Percentiles rank a stretch among this genome's conserved stretches.
phyloP scores from a whole-genome alignment of 2,797 vertebrate species.

The Onychomys torridus region DNA sequence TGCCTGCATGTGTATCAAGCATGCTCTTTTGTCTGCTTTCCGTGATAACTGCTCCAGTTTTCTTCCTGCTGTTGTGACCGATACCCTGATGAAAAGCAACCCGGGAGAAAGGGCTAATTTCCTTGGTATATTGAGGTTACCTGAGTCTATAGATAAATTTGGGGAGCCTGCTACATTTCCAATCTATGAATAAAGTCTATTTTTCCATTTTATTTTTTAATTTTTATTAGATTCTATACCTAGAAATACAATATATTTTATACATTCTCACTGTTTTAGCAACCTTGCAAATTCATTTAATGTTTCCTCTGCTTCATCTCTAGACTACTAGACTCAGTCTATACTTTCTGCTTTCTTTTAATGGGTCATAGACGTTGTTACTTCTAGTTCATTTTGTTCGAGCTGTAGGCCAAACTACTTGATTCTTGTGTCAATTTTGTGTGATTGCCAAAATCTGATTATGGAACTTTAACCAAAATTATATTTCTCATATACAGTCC shows the following conservation, averaged over 20 bases:
- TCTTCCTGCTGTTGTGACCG: not conserved
- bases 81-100: not conserved
- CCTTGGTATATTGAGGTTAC: not conserved
- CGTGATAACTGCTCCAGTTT: not conserved
- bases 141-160: not conserved
- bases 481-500: not conserved
- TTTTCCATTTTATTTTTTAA: constrained; percentile 34
- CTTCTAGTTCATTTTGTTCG: not conserved
- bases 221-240: not conserved
- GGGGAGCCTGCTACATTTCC: not conserved
- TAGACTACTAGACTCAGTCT: constrained; percentile 32
- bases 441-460: constrained; percentile 34
- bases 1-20: not conserved
- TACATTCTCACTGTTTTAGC: not conserved
- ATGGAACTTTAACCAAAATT: constrained; percentile 27
- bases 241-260: not conserved
- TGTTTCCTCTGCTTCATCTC: not conserved
- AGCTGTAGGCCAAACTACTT: constrained; percentile 18
- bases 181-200: not conserved
- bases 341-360: constrained; percentile 28
- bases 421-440: constrained; percentile 3
- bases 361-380: not conserved
- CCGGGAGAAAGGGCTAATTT: not conserved
- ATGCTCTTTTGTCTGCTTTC: not conserved
- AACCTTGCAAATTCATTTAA: not conserved